Base-by-base conservation (phyloP, 2,888 invertebrate genomes). In the Leptopilina syphax region DNA sequence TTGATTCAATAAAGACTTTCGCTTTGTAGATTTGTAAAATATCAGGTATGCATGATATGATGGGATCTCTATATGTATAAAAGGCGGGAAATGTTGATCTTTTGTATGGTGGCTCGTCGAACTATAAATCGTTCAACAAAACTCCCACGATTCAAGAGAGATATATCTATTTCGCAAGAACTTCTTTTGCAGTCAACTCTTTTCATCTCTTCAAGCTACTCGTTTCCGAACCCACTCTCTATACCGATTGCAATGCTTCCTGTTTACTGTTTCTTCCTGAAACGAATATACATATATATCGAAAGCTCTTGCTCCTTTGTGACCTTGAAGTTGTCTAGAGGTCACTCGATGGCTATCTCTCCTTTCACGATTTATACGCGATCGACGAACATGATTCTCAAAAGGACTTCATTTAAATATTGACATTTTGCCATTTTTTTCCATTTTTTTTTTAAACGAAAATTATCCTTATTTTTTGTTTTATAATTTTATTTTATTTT, bases 121-220 rank as follows among this genome's bases (percentile, higher is more conserved):
- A 85, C 87, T 85, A 88, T 89, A 88, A 89, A 89, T 87, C 87
- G 84, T 84, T 81, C 68, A 65, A 77, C 82, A 81, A 83, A 44
- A 87, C 87, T 88, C 87, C 88, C 88, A 88, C 88, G 87, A 87
- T 87, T 82, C 78, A 63, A 82, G 86, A 85, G 65, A 82, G 86
- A 85, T 73, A 73, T 57, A 83, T 83, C 82, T 82, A 79, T 77
- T 77, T 77, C 24, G 44, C 77, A 77, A 77, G 63, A 77, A 77
- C 50, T 63, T 77, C 68, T 76, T 77, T 77, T 77, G 57, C 77
- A 79, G 65, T 50, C 70, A 44, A 66, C 68, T 66, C 82, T 76
- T 77, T 73, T 50, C 79, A 60, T 78, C 10, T 41, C 12, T 50
- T 10, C 65, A 47, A 44, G 24, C 66, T 34, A 41, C 54, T 50